phyloP scores from a whole-genome alignment of 2,797 vertebrate genomes.

The Acipenser transmontanus region DNA sequence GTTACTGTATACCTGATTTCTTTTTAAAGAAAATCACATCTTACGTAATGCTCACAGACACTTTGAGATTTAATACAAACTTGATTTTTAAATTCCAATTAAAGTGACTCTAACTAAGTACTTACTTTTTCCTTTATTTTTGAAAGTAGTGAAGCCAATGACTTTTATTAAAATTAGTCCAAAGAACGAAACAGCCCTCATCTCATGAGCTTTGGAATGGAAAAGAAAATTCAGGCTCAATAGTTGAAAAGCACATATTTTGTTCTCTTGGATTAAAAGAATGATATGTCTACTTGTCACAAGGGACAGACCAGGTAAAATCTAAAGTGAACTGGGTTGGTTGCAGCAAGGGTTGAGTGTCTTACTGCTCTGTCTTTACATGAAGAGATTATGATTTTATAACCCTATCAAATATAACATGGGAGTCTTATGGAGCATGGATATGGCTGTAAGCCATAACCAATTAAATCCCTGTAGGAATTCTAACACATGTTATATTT shows the following conservation, averaged over 20 bases:
- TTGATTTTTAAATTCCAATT: constrained; percentile 32
- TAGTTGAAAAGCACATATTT: constrained; percentile 19
- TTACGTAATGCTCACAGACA: constrained; percentile 36
- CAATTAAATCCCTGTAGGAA: neutral
- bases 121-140: constrained; percentile 29
- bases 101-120: constrained; percentile 34
- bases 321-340: neutral
- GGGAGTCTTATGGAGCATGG: too few relatives aligned
- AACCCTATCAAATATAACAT: too few relatives aligned
- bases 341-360: too few relatives aligned
- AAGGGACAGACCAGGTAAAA: constrained; percentile 4
- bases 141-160: constrained; percentile 34
- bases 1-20: constrained; percentile 52
- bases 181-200: constrained; percentile 26
- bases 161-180: constrained; percentile 31
- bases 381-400: too few relatives aligned
- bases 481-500: neutral
- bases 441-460: neutral
- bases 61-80: constrained; percentile 39
- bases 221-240: constrained; percentile 10
- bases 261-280: too few relatives aligned
- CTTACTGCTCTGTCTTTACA: too few relatives aligned
- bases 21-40: constrained; percentile 43
- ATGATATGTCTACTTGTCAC: constrained; percentile 8
- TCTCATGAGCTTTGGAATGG: constrained; percentile 11